Evolutionary conservation across 2,797 vertebrate species (phyloP), one percentile per base, ranked within the genome.

Genomic region (Clarias laeviceps): DNA sequence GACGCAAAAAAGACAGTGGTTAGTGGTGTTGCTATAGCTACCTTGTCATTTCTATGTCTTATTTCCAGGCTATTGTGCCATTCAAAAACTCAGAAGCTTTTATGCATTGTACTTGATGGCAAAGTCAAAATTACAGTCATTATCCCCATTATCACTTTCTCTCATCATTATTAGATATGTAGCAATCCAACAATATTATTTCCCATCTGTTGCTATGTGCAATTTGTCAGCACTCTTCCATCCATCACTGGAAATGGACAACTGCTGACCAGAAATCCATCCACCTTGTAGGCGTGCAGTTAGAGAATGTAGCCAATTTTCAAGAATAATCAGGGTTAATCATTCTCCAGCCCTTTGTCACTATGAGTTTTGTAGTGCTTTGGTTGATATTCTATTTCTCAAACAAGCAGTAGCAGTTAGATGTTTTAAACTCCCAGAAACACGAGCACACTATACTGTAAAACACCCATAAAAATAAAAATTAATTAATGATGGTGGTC

Each of bases 81-180:
- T n/a, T 34, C 2, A 27, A 59, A 80, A 45, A 64, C 59, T 80
- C 59, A 64, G 37, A n/a, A 65, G 34, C 62, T 80, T 79, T 79
- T 45, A 65, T 12, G n/a, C n/a, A 80, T 65, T 27, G 61, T 65
- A 65, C 37, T 62, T 79, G 59, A 65, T 20, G 61, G n/a, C 24
- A 65, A 65, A 65, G n/a, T 65, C 78, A 80, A 65, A 64, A 80
- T 65, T 80, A 80, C 17, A 18, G n/a, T 80, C 78, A 80, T 80
- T 65, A 80, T 65, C 7, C 61, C 78, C 61, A 80, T 80, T 80
- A 65, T 80, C 37, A 65, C 37, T 50, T 65, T 40, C 61, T 65
- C 34, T 65, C 1, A 1, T 65, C 37, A 65, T 65, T n/a, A 50
- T 80, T 50, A 50, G 61, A 64, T 65, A 80, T 11, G 12, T 65